These are phyloP conservation scores for Calliphora vicina DNA, from an alignment of 1,140 invertebrate species.

Conservation along the genomic window DNA sequence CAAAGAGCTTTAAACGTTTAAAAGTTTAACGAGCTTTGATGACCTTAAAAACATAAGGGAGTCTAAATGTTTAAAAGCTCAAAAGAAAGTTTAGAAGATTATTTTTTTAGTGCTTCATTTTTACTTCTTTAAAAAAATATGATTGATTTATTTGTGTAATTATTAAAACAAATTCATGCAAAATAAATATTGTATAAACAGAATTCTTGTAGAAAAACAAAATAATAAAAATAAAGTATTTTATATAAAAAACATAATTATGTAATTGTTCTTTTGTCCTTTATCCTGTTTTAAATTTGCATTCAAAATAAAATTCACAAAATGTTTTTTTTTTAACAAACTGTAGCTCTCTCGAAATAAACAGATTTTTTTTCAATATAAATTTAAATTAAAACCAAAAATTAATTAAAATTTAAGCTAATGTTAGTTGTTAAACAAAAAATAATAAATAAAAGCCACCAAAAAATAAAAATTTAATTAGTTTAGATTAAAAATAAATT, in stretches of 20 bases:
- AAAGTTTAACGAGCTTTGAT: too few species aligned
- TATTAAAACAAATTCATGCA: not conserved
- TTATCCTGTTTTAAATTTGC: not conserved
- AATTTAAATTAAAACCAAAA: not conserved
- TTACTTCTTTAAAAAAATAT: too few species aligned
- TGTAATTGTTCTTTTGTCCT: too few species aligned
- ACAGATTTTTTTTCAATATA: not conserved
- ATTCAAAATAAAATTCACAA: not conserved
- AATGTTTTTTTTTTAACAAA: slow-evolving; percentile 19
- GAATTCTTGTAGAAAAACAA: not conserved
- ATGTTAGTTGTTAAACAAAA: not conserved
- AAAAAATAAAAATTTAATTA: not conserved
- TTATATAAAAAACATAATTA: too few species aligned
- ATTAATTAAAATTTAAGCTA: not conserved
- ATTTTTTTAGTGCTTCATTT: too few species aligned
- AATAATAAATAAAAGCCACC: not conserved
- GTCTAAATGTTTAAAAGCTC: too few species aligned
- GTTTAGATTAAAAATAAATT: not conserved
- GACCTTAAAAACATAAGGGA: too few species aligned
- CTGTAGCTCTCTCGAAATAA: slow-evolving; percentile 43
- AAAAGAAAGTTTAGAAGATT: too few species aligned
- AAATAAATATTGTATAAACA: not conserved
- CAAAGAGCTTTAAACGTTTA: too few species aligned
- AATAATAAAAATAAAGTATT: not conserved
- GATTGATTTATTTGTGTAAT: too few species aligned